A percentile compares a stretch with the other conserved stretches of the same genome.
Conservation (phyloP, 1,140 invertebrate species). For the Panonychus citri region DNA sequence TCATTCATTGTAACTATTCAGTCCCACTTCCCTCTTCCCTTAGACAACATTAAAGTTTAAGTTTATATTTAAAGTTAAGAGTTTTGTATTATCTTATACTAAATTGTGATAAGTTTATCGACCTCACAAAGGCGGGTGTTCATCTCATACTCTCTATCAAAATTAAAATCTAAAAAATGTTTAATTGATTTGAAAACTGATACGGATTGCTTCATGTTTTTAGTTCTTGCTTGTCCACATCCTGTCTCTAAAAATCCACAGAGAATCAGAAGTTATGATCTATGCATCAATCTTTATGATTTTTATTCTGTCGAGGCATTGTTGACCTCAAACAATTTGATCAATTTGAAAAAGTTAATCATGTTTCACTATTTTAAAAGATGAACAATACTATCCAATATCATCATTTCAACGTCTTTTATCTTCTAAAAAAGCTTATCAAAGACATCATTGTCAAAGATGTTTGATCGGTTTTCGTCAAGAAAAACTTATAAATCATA, state of each 20-base stretch:
- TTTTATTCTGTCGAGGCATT: not conserved
- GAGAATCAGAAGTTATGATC: not conserved
- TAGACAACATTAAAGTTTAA: no score
- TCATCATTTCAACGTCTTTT: not conserved
- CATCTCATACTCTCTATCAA: not conserved
- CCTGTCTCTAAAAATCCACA: not conserved
- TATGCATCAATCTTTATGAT: not conserved
- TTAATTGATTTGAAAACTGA: not conserved
- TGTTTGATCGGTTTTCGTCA: not conserved
- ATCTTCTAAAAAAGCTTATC: not conserved
- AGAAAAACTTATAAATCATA: no score
- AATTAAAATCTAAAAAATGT: not conserved
- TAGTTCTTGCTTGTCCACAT: not conserved
- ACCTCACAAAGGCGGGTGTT: not conserved
- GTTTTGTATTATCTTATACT: no score
- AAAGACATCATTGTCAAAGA: not conserved
- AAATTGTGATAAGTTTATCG: not conserved
- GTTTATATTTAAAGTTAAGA: no score
- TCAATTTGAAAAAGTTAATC: not conserved
- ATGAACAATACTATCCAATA: conserved; percentile 1
- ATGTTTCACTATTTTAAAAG: not conserved
- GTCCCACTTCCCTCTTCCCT: no score
- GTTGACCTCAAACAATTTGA: not conserved
- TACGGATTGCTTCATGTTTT: not conserved
- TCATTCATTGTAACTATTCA: no score